Percentiles rank a stretch among this genome's conserved stretches.
These are phyloP conservation scores for Zosterops hypoxanthus DNA, from an alignment of 2,113 vertebrate genomes.

Conservation along the genomic window DNA sequence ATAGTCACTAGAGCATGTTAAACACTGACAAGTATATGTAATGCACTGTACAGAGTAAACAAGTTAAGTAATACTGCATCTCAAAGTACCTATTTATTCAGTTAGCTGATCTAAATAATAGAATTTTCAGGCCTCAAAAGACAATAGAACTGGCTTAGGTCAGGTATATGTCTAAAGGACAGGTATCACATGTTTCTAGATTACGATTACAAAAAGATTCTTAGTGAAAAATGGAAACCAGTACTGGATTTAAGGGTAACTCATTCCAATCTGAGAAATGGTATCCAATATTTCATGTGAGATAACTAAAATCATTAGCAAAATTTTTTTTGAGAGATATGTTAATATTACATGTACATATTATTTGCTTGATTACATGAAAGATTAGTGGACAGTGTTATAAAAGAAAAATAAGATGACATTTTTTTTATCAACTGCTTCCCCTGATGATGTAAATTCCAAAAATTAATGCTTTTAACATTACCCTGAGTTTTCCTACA, in stretches of 20 bases:
- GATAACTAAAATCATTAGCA: background rate
- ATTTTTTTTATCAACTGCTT: background rate
- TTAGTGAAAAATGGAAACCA: background rate
- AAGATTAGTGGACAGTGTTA: background rate
- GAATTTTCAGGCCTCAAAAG: slow-evolving; percentile 6
- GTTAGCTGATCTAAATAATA: background rate
- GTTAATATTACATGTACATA: background rate
- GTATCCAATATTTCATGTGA: background rate
- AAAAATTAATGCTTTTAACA: background rate
- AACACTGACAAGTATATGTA: background rate
- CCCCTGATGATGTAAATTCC: background rate
- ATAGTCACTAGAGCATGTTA: background rate
- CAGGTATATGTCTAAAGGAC: background rate
- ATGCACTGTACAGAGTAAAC: background rate
- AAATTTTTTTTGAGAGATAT: background rate
- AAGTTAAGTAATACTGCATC: background rate
- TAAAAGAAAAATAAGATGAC: background rate
- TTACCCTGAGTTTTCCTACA: background rate
- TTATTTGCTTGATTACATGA: background rate
- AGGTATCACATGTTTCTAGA: background rate
- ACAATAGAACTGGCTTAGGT: background rate
- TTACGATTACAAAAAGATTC: background rate
- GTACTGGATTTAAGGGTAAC: background rate
- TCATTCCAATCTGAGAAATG: background rate
- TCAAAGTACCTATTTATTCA: background rate